Evolutionary conservation across 2,797 vertebrate genomes (phyloP).

Genomic region (Catostomus latipinnis): DNA sequence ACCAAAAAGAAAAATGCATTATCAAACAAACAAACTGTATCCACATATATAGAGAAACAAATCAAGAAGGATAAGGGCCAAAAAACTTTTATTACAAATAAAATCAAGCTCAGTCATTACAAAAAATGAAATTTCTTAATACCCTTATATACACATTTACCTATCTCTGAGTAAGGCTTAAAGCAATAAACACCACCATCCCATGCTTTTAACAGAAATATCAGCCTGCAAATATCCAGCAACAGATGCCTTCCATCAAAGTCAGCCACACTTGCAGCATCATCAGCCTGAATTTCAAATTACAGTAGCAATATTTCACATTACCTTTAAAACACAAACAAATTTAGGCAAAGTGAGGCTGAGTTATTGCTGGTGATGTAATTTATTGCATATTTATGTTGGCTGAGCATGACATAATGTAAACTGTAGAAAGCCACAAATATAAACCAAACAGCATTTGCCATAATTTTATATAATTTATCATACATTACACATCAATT

Average conservation of each 20-base stretch:
- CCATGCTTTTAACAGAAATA: conserved; percentile 34
- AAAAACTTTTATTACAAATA: conserved; percentile 54
- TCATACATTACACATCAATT: conserved; percentile 64
- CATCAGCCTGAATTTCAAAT: conserved; percentile 12
- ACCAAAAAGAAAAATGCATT: background rate
- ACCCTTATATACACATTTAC: conserved; percentile 20
- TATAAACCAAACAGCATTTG: conserved; percentile 37
- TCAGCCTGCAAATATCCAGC: conserved; percentile 8
- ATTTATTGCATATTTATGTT: conserved; percentile 39
- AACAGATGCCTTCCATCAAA: conserved; percentile 1
- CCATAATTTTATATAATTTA: conserved; percentile 60
- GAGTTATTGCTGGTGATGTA: conserved; percentile 39
- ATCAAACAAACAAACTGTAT: background rate
- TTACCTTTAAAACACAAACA: conserved; percentile 21
- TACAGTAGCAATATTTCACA: conserved; percentile 4
- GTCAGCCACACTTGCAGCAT: background rate
- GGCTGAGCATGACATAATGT: background rate
- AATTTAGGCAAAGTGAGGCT: conserved; percentile 15
- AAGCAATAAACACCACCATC: conserved; percentile 41
- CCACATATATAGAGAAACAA: background rate
- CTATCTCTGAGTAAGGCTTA: conserved; percentile 44
- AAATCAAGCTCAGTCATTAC: conserved; percentile 45
- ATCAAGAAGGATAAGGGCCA: background rate
- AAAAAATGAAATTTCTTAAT: conserved; percentile 27
- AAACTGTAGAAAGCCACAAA: conserved; percentile 13